Evolutionary conservation across 2,113 vertebrate genomes (phyloP), one percentile per base, ranked within the genome.

Genomic region (Hiodon tergisus): DNA sequence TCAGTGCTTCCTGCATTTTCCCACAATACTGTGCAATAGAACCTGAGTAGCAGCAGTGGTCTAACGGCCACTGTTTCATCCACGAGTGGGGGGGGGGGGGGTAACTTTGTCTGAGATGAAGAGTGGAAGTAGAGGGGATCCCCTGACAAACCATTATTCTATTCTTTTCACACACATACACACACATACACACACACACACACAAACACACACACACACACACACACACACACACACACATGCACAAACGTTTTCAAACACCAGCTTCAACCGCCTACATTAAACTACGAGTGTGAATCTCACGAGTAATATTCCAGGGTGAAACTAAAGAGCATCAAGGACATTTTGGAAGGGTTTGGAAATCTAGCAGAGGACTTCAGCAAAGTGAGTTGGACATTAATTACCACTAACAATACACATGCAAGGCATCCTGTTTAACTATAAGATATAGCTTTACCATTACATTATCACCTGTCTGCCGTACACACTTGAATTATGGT

Each of bases 401-500:
- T 73, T 75, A 73, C 67, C 80, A 87, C 81, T 83, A 66, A 76
- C 17, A 66, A 59, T 76, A 76, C 81, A 85, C 86, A 84, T 54
- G 62, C 81, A 86, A 71, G 67, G 61, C 55, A 75, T 79, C 52
- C 81, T 84, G 86, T 81, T 81, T 76, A 67, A 14, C 46, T 60
- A 86, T 88, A 83, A 84, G 87, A 83, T 84, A 74, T 75, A 88
- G 46, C 53, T 85, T 86, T 84, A 80, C 82, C 80, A 85, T 84
- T 74, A 79, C 82, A 85, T 78, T 84, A 83, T 85, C 85, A 83
- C 86, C 85, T 82, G 80, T 86, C 88, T 82, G 86, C 92, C 90
- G 90, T 91, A 85, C 86, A 93, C 93, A 95, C 93, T 94, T 95
- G 94, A 95, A 94, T 88, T 88, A 90, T 89, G 85, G 84, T 91